phyloP scores from a whole-genome alignment of 2,888 invertebrate species.

The Eurois occulta region DNA sequence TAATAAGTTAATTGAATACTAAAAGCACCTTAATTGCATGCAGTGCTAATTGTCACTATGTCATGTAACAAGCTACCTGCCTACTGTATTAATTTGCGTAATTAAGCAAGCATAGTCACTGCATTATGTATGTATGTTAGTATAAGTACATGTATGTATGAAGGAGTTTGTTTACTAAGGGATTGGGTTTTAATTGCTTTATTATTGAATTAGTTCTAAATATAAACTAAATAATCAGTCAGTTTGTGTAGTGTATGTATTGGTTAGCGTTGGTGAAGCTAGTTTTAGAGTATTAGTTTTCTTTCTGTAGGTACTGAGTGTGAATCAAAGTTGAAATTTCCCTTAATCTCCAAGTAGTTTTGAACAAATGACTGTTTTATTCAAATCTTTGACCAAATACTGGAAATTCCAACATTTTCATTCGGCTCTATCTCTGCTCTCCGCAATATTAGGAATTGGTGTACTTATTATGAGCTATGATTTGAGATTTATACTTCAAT shows the following conservation, averaged over 20 bases:
- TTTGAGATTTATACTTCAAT: too few relatives aligned
- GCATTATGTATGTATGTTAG: constrained; percentile 37
- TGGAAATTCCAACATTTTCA: too few relatives aligned
- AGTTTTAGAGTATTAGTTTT: neutral
- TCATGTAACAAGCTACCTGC: constrained; percentile 42
- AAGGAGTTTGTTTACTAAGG: constrained; percentile 14
- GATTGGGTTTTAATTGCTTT: constrained; percentile 42
- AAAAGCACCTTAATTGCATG: constrained; percentile 44
- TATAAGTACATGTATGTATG: constrained; percentile 19
- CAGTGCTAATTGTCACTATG: constrained; percentile 58
- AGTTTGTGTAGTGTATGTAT: too few relatives aligned
- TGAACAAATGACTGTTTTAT: too few relatives aligned
- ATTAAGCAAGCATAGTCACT: constrained; percentile 31
- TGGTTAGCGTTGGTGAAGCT: too few relatives aligned
- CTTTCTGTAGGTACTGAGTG: neutral
- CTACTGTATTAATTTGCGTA: constrained; percentile 63
- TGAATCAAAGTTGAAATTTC: too few relatives aligned
- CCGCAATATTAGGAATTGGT: too few relatives aligned
- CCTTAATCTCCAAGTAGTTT: neutral
- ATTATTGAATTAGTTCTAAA: constrained; percentile 23
- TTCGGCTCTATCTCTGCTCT: too few relatives aligned
- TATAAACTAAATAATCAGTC: neutral
- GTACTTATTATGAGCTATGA: too few relatives aligned
- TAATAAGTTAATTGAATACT: constrained; percentile 55
- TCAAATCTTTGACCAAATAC: too few relatives aligned